A percentile compares a stretch with the other conserved stretches of the same genome.
phyloP scores from a whole-genome alignment of 1,140 invertebrate genomes.

The Drosophila novamexicana region DNA sequence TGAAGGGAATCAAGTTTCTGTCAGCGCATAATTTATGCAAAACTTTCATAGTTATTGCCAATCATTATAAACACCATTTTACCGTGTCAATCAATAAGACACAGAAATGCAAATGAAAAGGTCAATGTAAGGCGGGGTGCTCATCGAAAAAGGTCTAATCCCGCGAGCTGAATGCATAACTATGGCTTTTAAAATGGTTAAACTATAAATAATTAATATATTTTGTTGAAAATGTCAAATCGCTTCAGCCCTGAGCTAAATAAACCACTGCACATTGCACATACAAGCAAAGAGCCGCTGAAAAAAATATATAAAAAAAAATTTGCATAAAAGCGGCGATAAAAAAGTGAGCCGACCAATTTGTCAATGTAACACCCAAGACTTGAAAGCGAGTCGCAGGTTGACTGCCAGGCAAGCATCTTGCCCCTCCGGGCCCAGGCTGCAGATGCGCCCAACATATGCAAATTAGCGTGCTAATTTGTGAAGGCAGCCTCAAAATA shows the following conservation, averaged over 20 bases:
- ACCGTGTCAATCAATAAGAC: neutral
- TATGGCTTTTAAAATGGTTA: conserved; percentile 12
- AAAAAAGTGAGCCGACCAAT: conserved; percentile 59
- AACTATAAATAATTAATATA: conserved; percentile 55
- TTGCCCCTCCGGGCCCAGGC: neutral
- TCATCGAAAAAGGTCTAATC: conserved; percentile 9
- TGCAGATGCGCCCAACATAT: conserved; percentile 44
- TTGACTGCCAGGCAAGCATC: neutral
- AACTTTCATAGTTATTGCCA: neutral
- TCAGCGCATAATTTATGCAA: neutral
- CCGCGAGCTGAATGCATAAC: neutral
- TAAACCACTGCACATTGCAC: conserved; percentile 22
- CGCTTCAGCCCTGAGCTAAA: conserved; percentile 68
- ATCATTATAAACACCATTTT: neutral
- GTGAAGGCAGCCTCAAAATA: conserved; percentile 62
- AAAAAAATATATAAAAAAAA: conserved; percentile 17
- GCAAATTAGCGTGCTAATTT: conserved; percentile 74
- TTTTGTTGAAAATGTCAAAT: conserved; percentile 68
- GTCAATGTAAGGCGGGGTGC: conserved; percentile 43
- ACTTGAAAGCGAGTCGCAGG: conserved; percentile 9
- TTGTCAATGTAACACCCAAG: conserved; percentile 74
- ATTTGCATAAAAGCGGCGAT: conserved; percentile 70
- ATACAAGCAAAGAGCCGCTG: conserved; percentile 2
- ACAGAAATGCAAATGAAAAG: conserved; percentile 58
- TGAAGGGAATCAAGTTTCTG: neutral